phyloP scores from a whole-genome alignment of 2,113 vertebrate genomes.

The Addax nasomaculatus region DNA sequence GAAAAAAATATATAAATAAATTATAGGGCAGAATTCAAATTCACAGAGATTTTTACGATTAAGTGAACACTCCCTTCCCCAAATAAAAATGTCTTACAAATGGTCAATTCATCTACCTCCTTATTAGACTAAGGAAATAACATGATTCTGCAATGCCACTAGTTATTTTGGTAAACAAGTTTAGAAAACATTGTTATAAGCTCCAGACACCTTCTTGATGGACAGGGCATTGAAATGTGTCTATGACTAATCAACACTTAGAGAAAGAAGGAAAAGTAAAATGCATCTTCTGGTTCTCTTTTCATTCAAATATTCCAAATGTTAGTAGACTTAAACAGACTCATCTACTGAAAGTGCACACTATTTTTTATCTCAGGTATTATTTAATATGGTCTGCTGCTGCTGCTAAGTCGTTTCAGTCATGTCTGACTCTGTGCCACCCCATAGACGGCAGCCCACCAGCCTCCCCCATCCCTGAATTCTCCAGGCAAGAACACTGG shows the following conservation, averaged over 20 bases:
- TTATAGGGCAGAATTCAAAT: neutral
- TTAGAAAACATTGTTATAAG: neutral
- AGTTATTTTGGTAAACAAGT: neutral
- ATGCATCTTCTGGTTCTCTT: neutral
- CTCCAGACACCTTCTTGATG: neutral
- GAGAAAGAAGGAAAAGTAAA: neutral
- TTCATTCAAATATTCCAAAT: neutral
- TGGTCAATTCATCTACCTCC: neutral
- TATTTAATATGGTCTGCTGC: neutral
- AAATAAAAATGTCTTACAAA: neutral
- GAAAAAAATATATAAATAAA: neutral
- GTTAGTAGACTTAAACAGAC: neutral
- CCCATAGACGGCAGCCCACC: no score
- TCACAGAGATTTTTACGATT: neutral
- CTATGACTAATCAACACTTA: neutral
- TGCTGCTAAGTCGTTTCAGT: no score
- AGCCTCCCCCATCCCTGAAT: no score
- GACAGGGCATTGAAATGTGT: neutral
- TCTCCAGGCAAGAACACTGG: no score
- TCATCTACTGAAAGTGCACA: neutral
- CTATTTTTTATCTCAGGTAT: neutral
- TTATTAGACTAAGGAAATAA: neutral
- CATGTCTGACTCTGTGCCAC: rapidly evolving
- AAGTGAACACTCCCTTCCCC: neutral
- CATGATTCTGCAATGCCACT: neutral